phyloP scores from a whole-genome alignment of 2,888 invertebrate species.

The Athalia circularis region DNA sequence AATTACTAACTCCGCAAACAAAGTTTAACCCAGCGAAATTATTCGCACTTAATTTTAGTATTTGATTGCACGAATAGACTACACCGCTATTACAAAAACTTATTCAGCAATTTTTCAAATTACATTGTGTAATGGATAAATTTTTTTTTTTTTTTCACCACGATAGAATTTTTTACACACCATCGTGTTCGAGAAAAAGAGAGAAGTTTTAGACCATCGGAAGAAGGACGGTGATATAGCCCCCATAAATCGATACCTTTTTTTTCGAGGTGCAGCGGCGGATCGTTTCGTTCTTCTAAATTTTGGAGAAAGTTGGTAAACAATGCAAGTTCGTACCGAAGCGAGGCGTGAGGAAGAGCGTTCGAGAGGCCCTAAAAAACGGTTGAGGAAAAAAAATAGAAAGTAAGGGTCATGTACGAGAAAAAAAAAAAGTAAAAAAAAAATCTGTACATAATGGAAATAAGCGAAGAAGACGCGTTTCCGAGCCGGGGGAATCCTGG shows the following conservation, averaged over 20 bases:
- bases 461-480: conserved; percentile 18
- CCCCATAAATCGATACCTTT: conserved; percentile 67
- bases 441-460: conserved; percentile 49
- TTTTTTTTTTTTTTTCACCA: no score
- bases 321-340: conserved; percentile 3
- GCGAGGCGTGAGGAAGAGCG: conserved; percentile 14
- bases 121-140: no score
- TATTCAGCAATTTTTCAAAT: neutral
- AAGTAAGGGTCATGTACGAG: conserved; percentile 47
- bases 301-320: conserved; percentile 37
- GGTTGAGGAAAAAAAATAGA: conserved; percentile 36
- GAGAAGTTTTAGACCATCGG: neutral
- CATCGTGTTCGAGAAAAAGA: neutral
- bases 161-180: no score
- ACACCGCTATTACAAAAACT: neutral
- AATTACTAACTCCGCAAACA: conserved; percentile 50
- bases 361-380: no score
- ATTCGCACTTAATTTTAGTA: neutral
- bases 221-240: conserved; percentile 40
- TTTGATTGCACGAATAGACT: no score
- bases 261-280: conserved; percentile 38
- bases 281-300: conserved; percentile 36
- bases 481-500: conserved; percentile 45
- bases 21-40: neutral
- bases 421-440: conserved; percentile 56